Percentiles rank a stretch among this genome's conserved stretches.
These are phyloP conservation scores for Margaritifera margaritifera DNA, from an alignment of 2,888 invertebrate genomes.

Conservation along the genomic window DNA sequence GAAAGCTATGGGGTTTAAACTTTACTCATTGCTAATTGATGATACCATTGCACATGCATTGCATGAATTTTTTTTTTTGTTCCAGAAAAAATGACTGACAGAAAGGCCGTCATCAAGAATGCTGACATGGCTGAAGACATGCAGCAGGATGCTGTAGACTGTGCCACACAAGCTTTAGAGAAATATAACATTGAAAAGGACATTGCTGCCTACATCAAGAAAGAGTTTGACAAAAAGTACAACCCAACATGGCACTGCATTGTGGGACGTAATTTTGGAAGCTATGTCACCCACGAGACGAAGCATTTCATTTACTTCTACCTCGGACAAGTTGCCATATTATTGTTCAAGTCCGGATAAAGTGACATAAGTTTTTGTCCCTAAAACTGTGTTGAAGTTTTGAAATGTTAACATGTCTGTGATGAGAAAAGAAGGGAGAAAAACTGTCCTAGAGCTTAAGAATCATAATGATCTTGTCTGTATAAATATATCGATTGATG, in stretches of 20 bases:
- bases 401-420: no score
- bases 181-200: conserved; percentile 99
- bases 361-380: no score
- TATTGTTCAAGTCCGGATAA: conserved; percentile 98
- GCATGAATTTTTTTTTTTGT: background rate
- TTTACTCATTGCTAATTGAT: background rate
- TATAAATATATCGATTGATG: no score
- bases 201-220: conserved; percentile 99
- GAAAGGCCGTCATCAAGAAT: conserved; percentile 99
- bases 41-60: background rate
- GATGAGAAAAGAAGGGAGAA: no score
- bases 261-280: conserved; percentile 98
- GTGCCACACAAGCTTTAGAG: conserved; percentile 97
- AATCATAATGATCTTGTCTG: no score
- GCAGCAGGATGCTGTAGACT: conserved; percentile 99
- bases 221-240: conserved; percentile 99
- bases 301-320: conserved; percentile 99
- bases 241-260: conserved; percentile 99
- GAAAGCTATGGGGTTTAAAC: no score
- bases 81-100: conserved; percentile 50
- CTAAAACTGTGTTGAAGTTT: no score
- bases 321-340: conserved; percentile 97
- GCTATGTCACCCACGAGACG: conserved; percentile 85
- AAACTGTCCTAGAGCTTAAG: no score
- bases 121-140: conserved; percentile 99